phyloP scores from a whole-genome alignment of 2,797 vertebrate species.

The Scolopax bukidnonensis region DNA sequence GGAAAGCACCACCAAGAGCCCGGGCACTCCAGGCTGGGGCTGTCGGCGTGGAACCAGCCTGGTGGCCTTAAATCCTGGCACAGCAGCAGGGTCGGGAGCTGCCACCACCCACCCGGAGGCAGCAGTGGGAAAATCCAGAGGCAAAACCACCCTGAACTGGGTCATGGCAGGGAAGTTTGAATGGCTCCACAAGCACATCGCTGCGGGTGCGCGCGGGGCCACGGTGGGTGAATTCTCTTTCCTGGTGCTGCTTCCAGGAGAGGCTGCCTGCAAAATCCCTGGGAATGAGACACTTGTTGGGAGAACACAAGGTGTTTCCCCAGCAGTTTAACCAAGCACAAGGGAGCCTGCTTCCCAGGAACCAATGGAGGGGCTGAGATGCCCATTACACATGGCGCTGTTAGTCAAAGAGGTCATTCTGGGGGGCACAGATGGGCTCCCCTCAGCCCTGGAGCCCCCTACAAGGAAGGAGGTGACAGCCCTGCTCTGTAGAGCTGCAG shows the following conservation, averaged over 20 bases:
- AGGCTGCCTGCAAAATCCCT: not conserved
- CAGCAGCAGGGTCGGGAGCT: not conserved
- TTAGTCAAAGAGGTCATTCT: rapidly evolving
- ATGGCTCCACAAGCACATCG: not conserved
- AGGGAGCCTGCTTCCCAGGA: rapidly evolving
- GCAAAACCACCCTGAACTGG: conserved; percentile 5
- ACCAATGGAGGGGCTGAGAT: not conserved
- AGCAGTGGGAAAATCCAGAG: conserved; percentile 4
- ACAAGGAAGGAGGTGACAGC: not conserved
- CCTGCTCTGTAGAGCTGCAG: not conserved
- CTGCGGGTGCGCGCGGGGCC: not conserved
- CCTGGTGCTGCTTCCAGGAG: not conserved
- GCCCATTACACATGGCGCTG: rapidly evolving
- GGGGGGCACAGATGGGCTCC: not conserved
- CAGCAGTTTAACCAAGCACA: not conserved
- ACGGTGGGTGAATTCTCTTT: not conserved
- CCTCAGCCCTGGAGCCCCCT: rapidly evolving
- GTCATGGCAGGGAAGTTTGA: not conserved
- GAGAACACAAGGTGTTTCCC: rapidly evolving
- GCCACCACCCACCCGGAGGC: not conserved
- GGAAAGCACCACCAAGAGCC: rapidly evolving
- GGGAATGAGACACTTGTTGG: not conserved
- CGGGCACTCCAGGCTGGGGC: not conserved
- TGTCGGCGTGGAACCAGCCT: not conserved
- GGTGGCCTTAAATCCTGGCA: not conserved